Percentiles rank a stretch among this genome's conserved stretches.
These are phyloP conservation scores for Agrochola lychnidis DNA, from an alignment of 2,888 invertebrate species.

Conservation along the genomic window DNA sequence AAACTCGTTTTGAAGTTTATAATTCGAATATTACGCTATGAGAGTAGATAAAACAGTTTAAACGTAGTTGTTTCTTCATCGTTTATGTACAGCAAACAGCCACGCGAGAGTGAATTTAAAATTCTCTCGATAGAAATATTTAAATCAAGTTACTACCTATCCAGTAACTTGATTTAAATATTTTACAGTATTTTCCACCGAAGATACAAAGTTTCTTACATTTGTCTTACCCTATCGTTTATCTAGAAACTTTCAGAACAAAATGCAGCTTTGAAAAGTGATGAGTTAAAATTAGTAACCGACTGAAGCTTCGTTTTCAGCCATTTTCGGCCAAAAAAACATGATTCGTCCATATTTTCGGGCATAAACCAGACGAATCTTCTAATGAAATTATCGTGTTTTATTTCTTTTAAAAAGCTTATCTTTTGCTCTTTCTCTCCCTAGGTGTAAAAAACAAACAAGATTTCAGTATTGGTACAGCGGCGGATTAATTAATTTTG, in stretches of 20 bases:
- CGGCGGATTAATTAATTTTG: too few relatives aligned
- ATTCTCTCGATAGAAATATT: not conserved
- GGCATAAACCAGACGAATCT: too few relatives aligned
- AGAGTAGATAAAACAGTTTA: not conserved
- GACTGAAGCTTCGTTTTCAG: too few relatives aligned
- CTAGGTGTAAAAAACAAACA: too few relatives aligned
- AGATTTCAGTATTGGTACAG: too few relatives aligned
- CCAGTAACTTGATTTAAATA: not conserved
- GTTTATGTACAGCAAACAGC: not conserved
- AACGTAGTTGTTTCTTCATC: not conserved
- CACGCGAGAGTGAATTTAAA: not conserved
- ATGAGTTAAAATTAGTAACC: not conserved
- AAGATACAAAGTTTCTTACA: not conserved
- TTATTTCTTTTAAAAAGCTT: too few relatives aligned
- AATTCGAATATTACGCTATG: too few relatives aligned
- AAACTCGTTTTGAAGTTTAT: too few relatives aligned
- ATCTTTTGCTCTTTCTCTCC: too few relatives aligned
- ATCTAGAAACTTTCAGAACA: not conserved
- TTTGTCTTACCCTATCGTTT: not conserved
- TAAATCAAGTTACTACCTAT: not conserved
- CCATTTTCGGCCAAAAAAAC: too few relatives aligned
- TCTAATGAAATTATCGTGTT: too few relatives aligned
- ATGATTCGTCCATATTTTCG: too few relatives aligned
- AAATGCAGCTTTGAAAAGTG: not conserved
- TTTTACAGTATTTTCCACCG: not conserved